Evolutionary conservation across 2,888 invertebrate species (phyloP).

Genomic region (Eustalomyia histrio): DNA sequence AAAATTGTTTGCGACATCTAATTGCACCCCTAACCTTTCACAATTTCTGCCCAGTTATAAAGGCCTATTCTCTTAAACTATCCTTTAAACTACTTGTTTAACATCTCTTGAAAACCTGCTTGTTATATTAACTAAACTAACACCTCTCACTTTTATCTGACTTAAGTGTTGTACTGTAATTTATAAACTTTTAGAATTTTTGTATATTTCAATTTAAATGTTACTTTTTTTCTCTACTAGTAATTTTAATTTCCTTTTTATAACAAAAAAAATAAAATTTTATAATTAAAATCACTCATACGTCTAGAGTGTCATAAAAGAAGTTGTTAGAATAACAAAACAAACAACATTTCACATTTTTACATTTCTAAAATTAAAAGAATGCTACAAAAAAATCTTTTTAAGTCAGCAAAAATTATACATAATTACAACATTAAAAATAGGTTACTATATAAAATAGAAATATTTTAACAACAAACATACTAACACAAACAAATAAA

Average conservation of each 20-base stretch:
- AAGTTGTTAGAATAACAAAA: constrained; percentile 44
- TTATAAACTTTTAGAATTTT: no score
- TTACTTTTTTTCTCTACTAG: background rate
- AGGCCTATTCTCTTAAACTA: no score
- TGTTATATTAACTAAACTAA: no score
- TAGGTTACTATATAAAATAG: constrained; percentile 21
- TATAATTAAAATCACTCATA: constrained; percentile 63
- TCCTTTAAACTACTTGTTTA: no score
- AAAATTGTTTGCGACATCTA: no score
- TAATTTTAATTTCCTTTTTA: background rate
- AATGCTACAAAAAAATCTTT: background rate
- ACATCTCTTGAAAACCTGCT: no score
- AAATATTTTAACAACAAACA: background rate
- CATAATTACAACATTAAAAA: constrained; percentile 11
- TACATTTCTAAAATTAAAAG: background rate
- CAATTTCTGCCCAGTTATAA: no score
- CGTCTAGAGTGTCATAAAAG: constrained; percentile 56
- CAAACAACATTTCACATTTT: background rate
- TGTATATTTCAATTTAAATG: background rate
- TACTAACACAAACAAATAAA: no score
- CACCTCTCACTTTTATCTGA: no score
- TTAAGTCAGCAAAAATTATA: background rate
- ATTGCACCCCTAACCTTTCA: no score
- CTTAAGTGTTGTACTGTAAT: no score
- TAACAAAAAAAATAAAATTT: background rate